Base-by-base conservation (phyloP, 64 coral and sea anemone species). In the Trachythela sp. region DNA sequence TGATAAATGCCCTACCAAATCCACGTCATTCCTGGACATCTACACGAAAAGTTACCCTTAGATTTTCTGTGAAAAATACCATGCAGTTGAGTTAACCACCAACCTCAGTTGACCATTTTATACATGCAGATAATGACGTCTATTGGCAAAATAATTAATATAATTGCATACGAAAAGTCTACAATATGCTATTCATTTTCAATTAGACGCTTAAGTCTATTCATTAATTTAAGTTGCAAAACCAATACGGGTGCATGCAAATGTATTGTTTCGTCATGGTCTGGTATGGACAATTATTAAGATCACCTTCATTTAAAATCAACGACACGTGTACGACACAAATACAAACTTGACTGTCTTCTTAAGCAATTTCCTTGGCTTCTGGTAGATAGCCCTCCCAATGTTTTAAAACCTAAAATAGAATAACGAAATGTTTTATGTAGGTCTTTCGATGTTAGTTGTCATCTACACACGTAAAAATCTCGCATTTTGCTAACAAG, bases 381-480 rank as follows among this genome's bases (percentile, higher is more conserved):
- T 99, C 96, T 9, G 96, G 96, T 18, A 99, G 84, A 45, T 94
- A 99, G 5, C 93, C 96, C 54, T 99, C 96, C 96, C 96, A 99
- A 54, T 91, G 84, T 84, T 99, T 99, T 91, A 95, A 95, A 10
- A 99, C 60, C 96, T 99, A 72, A 24, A 54, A 86, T 30, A 86
- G 77, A 90, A 76, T 83, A 24, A 64, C 71, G 70, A 30, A 15
- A 34, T 13, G 48, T 56, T 10, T 45, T 10, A 70, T 6, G 8
- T 8, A 39, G 13, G 24, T 49, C 8, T 32, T 68, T 32, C 36
- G 14, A 30, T 13, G n/a, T n/a, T n/a, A n/a, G n/a, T n/a, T n/a
- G n/a, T n/a, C n/a, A n/a, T n/a, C n/a, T n/a, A n/a, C n/a, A n/a
- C n/a, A n/a, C n/a, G n/a, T n/a, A n/a, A n/a, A n/a, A n/a, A n/a